phyloP scores from a whole-genome alignment of 2,113 vertebrate genomes.

The Cephalopholis sonnerati region DNA sequence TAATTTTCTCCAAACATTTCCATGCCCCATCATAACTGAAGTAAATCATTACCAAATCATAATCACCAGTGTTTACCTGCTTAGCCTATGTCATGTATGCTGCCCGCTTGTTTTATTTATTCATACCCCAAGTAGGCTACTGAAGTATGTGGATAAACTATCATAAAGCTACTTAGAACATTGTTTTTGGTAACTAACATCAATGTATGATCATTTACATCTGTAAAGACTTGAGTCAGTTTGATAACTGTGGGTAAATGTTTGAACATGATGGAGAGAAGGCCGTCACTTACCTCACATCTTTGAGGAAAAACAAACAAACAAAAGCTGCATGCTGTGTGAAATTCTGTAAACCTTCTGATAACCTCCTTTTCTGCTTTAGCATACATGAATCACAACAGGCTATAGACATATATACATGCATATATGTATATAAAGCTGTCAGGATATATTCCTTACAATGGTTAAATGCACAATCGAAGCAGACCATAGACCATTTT shows the following conservation, averaged over 20 bases:
- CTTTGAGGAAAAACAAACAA: neutral
- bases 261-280: neutral
- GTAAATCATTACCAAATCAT: neutral
- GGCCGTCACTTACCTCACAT: neutral
- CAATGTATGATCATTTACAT: neutral
- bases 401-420: no score
- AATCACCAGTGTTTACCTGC: neutral
- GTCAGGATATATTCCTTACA: neutral
- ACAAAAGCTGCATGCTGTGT: neutral
- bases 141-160: neutral
- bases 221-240: neutral
- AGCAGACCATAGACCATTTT: no score
- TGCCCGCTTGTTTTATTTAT: neutral
- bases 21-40: neutral
- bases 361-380: no score
- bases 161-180: no score
- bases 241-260: neutral
- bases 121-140: neutral
- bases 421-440: no score
- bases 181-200: neutral
- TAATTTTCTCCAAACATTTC: neutral
- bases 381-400: no score
- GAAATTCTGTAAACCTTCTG: neutral
- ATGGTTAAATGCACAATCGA: neutral
- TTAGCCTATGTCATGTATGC: neutral